A percentile compares a stretch with the other conserved stretches of the same genome.
These are phyloP conservation scores for Anomalospiza imberbis DNA, from an alignment of 2,797 vertebrate genomes.

Conservation along the genomic window DNA sequence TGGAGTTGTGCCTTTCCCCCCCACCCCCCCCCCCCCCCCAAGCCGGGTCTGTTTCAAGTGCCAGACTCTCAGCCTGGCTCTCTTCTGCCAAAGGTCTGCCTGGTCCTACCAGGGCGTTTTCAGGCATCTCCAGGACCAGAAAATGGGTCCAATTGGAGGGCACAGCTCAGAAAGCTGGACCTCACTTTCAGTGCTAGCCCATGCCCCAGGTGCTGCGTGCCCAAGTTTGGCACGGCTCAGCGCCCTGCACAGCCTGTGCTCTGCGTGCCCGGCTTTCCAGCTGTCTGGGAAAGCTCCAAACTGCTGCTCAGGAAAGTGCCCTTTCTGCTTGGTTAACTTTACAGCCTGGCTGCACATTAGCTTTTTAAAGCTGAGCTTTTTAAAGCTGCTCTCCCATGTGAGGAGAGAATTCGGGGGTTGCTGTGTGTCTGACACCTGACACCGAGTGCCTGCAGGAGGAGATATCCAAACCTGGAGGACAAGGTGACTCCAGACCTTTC, in stretches of 20 bases:
- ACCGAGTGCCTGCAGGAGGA: neutral
- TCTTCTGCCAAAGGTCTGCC: neutral
- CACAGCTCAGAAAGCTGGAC: neutral
- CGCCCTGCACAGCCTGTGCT: neutral
- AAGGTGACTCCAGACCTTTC: neutral
- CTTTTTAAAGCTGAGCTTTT: neutral
- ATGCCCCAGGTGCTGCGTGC: neutral
- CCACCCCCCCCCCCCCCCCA: neutral
- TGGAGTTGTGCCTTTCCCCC: neutral
- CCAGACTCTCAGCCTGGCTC: neutral
- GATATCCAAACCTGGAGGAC: neutral
- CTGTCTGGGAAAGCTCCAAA: neutral
- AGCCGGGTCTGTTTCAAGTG: neutral
- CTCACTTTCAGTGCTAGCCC: neutral
- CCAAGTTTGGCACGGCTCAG: fast-evolving
- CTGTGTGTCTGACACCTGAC: too few species aligned
- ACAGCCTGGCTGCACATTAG: neutral
- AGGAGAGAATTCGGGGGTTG: neutral
- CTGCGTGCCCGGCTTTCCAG: fast-evolving
- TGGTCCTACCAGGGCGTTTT: neutral
- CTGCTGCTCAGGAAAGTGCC: neutral
- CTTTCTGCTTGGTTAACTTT: slow-evolving; percentile 22
- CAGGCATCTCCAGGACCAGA: neutral
- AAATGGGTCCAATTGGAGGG: neutral
- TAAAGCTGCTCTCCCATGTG: neutral